Base-by-base conservation (phyloP, 1,140 invertebrate species). In the Nebria ingens region DNA sequence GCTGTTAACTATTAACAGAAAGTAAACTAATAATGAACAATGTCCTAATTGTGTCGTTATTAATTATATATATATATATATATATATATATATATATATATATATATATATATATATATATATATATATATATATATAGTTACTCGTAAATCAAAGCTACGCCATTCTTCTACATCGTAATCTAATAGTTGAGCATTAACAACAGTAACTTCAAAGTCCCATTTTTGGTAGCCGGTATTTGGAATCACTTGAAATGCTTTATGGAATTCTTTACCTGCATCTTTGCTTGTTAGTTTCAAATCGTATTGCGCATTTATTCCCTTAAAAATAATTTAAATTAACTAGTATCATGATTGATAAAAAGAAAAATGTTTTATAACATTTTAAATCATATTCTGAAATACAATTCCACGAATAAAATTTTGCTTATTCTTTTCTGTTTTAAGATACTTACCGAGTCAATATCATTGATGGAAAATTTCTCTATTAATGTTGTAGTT, bases 251-350 rank as follows among this genome's bases (percentile, higher is more conserved):
- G 63, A 65, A 79, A 80, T 0, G 77, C 76, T 15, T 67, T 56
- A 1, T 67, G 72, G 12, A 59, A 57, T n/a, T n/a, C n/a, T 21
- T 52, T 23, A 0, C 64, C 64, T 34, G 67, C 70, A 20, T 21
- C 15, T 20, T 56, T 21, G 50, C 58, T 56, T 51, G 20, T 63
- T 13, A 79, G 52, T 11, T 61, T 58, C 0, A 79, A 74, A 11
- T 56, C 62, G 58, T 78, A 81, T 61, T 74, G 74, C 2, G 77
- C 79, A 61, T 80, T 74, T 63, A 70, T 64, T 51, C 76, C 77
- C 79, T 80, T 58, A 19, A 60, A 59, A 52, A 61, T n/a, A 38
- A 53, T 13, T 17, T 52, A 53, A 56, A 56, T 51, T 40, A 55
- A 57, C 21, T 52, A 55, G 54, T 25, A 58, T 42, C 42, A 58